Conservation (phyloP, 2,888 invertebrate genomes). For the Baccha elongata region DNA sequence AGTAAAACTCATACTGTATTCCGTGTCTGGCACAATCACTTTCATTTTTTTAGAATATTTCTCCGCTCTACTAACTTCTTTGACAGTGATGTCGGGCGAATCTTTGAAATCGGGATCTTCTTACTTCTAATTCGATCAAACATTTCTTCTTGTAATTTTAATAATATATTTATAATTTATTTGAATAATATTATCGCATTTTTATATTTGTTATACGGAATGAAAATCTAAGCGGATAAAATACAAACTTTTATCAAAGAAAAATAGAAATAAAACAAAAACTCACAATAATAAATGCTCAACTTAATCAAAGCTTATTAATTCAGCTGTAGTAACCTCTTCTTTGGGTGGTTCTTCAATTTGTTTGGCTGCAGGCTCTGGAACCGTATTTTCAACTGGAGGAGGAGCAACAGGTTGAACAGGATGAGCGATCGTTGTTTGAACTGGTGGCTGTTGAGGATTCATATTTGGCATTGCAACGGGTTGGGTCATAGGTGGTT, state of each 20-base stretch:
- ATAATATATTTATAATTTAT: slow-evolving; percentile 44
- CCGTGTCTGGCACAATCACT: too few relatives aligned
- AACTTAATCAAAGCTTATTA: slow-evolving; percentile 91
- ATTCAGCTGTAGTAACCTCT: slow-evolving; percentile 87
- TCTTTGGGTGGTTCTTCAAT: slow-evolving; percentile 81
- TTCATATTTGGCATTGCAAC: slow-evolving; percentile 50
- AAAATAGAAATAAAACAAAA: slow-evolving; percentile 6
- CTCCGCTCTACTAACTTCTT: too few relatives aligned
- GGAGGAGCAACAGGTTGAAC: slow-evolving; percentile 62
- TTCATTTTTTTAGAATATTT: too few relatives aligned
- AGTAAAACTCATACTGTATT: too few relatives aligned
- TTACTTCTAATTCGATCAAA: too few relatives aligned
- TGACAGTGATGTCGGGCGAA: too few relatives aligned
- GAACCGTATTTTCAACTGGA: slow-evolving; percentile 64
- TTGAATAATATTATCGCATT: slow-evolving; percentile 55
- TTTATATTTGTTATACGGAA: slow-evolving; percentile 40
- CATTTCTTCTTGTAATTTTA: neutral
- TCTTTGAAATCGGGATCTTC: too few relatives aligned
- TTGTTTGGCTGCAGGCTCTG: slow-evolving; percentile 75
- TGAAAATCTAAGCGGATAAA: slow-evolving; percentile 46
- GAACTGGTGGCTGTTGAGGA: slow-evolving; percentile 63
- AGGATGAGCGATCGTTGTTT: slow-evolving; percentile 71
- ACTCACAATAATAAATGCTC: neutral
- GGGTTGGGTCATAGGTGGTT: slow-evolving; percentile 30
- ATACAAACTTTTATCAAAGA: slow-evolving; percentile 15